Conservation (phyloP, 2,888 invertebrate genomes). For the Polydrusus tereticollis region DNA sequence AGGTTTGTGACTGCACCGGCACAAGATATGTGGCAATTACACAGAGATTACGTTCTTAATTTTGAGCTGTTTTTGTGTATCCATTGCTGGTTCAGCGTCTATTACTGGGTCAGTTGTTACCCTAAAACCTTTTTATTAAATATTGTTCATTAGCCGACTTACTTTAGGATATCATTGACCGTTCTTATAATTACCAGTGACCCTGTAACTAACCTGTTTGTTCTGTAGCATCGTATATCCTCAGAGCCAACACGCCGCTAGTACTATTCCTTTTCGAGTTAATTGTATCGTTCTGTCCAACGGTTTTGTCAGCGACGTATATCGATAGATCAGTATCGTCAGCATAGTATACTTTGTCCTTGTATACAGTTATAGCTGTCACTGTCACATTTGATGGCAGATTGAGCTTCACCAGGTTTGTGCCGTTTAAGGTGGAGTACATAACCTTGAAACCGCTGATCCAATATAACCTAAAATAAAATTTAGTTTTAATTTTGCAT, state of each 20-base stretch:
- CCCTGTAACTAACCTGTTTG: slow-evolving; percentile 68
- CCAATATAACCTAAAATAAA: slow-evolving; percentile 76
- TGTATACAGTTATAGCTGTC: slow-evolving; percentile 77
- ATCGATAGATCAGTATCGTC: slow-evolving; percentile 77
- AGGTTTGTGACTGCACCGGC: too few relatives aligned
- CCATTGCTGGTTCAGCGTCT: too few relatives aligned
- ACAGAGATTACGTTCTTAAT: too few relatives aligned
- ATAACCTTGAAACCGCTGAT: slow-evolving; percentile 72
- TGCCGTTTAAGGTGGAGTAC: slow-evolving; percentile 65
- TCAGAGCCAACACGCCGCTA: slow-evolving; percentile 72
- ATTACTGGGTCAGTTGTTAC: too few relatives aligned
- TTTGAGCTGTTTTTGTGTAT: too few relatives aligned
- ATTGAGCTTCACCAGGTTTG: slow-evolving; percentile 55
- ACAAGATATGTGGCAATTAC: too few relatives aligned
- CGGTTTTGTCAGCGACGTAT: slow-evolving; percentile 74
- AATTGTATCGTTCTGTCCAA: slow-evolving; percentile 66
- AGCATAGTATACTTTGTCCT: slow-evolving; percentile 76
- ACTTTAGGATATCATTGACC: too few relatives aligned
- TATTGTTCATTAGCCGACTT: too few relatives aligned
- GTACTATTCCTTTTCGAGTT: slow-evolving; percentile 67
- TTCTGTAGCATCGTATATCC: slow-evolving; percentile 78
- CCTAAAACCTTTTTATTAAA: too few relatives aligned
- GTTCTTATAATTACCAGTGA: too few relatives aligned
- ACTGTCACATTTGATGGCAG: slow-evolving; percentile 68
- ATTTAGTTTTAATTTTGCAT: too few relatives aligned